Evolutionary conservation across 2,888 invertebrate genomes (phyloP), one percentile per base, ranked within the genome.

Genomic region (Sialis lutaria): DNA sequence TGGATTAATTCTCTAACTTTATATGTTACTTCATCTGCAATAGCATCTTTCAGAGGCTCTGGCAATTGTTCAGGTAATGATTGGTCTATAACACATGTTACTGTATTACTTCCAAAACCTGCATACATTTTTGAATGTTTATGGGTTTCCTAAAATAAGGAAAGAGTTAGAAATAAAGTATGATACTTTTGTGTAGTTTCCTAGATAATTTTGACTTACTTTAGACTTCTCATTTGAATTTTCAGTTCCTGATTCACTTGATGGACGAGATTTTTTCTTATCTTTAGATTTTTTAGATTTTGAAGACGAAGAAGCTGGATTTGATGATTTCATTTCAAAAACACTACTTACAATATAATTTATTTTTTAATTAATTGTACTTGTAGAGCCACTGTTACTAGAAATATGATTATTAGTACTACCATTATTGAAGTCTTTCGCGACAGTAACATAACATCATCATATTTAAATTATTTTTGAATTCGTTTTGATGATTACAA

Each of bases 1-100:
- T 42, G 42, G n/a, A 42, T 22, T 31, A 42, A 31, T 42, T 42
- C 42, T n/a, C 42, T 42, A n/a, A 42, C 31, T 42, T 42, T 42
- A 6, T 42, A 42, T 30, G 42, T 31, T 8, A 42, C 30, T 9
- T 42, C 42, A n/a, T 42, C 42, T 10, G 42, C 42, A 4, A 42
- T 10, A 30, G 42, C 13, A 30, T 42, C 42, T n/a, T 31, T 13
- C 8, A 42, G 22, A 6, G 42, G 31, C n/a, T 42, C 42, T 31
- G 42, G 31, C n/a, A 42, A 42, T 31, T 42, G 42, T 31, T 42
- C 42, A 31, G 42, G 42, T 31, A 42, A 42, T 9, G 22, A 30
- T 31, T 42, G 42, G 31, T 42, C 42, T 30, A 30, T 30, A 9
- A 42, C 31, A 6, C 42, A 42, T 31, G 42, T 10, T 31, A 42